phyloP scores from a whole-genome alignment of 2,797 vertebrate genomes.

The Anguilla marmorata region DNA sequence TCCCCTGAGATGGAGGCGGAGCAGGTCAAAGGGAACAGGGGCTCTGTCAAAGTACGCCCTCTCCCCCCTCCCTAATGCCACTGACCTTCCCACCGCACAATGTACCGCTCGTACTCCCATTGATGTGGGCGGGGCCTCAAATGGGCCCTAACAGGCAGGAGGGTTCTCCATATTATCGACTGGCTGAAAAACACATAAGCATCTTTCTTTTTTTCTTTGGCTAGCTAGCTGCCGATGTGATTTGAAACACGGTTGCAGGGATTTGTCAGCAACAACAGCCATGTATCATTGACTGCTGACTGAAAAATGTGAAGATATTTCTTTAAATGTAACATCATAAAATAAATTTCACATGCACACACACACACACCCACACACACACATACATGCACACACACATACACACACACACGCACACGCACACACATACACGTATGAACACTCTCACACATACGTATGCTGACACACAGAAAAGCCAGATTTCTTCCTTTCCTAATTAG shows the following conservation, averaged over 20 bases:
- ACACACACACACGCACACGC: slow-evolving; percentile 1
- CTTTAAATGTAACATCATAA: background rate
- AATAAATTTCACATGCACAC: slow-evolving; percentile 23
- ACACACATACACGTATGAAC: slow-evolving; percentile 6
- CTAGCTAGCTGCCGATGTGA: slow-evolving; percentile 29
- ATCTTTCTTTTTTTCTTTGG: slow-evolving; percentile 25
- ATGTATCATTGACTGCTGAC: background rate
- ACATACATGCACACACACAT: slow-evolving; percentile 19
- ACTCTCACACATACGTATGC: background rate
- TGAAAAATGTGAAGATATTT: background rate
- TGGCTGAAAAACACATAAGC: slow-evolving; percentile 33
- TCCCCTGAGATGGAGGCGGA: slow-evolving; percentile 14
- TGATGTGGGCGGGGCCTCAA: slow-evolving; percentile 29
- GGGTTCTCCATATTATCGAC: slow-evolving; percentile 32
- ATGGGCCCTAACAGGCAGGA: slow-evolving; percentile 30
- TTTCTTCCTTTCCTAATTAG: slow-evolving; percentile 40
- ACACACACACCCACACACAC: slow-evolving; percentile 32
- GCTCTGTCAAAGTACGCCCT: background rate
- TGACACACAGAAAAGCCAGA: slow-evolving; percentile 30
- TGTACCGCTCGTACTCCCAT: background rate
- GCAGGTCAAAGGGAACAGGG: slow-evolving; percentile 15
- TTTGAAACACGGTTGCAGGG: slow-evolving; percentile 20
- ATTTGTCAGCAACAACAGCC: slow-evolving; percentile 27
- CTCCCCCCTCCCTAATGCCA: background rate
- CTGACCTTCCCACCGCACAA: background rate